These are phyloP conservation scores for Ryuthela nishihirai DNA, from an alignment of 2,888 invertebrate species.

Conservation along the genomic window DNA sequence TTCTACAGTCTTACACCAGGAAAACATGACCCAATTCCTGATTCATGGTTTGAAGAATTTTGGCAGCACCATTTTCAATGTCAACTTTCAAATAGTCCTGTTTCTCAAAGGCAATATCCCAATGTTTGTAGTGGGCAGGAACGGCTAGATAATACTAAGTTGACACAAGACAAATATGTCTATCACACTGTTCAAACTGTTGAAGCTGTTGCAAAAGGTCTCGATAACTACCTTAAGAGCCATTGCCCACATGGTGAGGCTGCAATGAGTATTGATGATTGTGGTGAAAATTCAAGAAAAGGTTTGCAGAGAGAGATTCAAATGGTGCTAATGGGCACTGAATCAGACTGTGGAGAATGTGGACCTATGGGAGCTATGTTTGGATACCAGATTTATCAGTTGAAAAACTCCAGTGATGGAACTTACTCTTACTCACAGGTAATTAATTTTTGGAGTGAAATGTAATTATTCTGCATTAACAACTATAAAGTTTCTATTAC, in stretches of 20 bases:
- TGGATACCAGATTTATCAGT: slow-evolving; percentile 29
- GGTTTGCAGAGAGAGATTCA: slow-evolving; percentile 25
- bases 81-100: slow-evolving; percentile 45
- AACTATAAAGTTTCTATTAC: too few relatives aligned
- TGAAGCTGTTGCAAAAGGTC: slow-evolving; percentile 49
- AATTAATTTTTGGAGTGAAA: neutral
- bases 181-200: slow-evolving; percentile 49
- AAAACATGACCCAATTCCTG: slow-evolving; percentile 49
- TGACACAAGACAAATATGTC: slow-evolving; percentile 46
- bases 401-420: slow-evolving; percentile 6
- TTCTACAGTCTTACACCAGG: slow-evolving; percentile 46
- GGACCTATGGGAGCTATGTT: slow-evolving; percentile 12
- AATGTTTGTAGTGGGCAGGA: slow-evolving; percentile 46
- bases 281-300: slow-evolving; percentile 16
- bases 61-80: slow-evolving; percentile 50
- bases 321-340: slow-evolving; percentile 10
- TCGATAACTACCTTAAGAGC: slow-evolving; percentile 45
- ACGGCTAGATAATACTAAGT: slow-evolving; percentile 42
- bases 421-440: slow-evolving; percentile 11
- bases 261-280: slow-evolving; percentile 34
- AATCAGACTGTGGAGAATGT: slow-evolving; percentile 28
- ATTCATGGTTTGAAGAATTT: slow-evolving; percentile 53
- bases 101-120: slow-evolving; percentile 43
- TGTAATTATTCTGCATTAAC: neutral
- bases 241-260: slow-evolving; percentile 45